phyloP scores from a whole-genome alignment of 2,888 invertebrate species.

The Zelleria hepariella region DNA sequence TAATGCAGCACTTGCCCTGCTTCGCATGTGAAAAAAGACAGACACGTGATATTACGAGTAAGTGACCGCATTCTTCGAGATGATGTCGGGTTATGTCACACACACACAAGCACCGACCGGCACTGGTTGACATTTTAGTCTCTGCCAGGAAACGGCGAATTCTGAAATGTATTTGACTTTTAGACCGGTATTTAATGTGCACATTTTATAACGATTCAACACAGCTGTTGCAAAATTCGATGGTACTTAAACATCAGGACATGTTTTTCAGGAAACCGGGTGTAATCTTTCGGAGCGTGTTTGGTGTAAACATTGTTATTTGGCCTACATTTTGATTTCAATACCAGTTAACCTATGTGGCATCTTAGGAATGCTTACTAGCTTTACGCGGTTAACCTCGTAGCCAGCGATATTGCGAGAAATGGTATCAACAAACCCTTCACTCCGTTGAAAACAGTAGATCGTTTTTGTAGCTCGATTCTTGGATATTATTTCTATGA shows the following conservation, averaged over 20 bases:
- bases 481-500: no score
- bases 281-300: not conserved
- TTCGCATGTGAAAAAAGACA: not conserved
- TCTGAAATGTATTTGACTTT: not conserved
- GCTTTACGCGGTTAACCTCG: not conserved
- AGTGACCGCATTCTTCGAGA: constrained; percentile 4
- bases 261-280: no score
- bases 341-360: not conserved
- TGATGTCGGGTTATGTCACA: constrained; percentile 37
- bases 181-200: no score
- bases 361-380: not conserved
- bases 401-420: not conserved
- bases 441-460: not conserved
- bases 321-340: not conserved
- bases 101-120: constrained; percentile 5
- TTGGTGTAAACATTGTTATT: not conserved
- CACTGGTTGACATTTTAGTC: not conserved
- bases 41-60: not conserved
- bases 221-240: no score
- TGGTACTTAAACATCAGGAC: no score
- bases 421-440: not conserved
- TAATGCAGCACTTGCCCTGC: not conserved
- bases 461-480: no score
- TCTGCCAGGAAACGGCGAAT: not conserved
- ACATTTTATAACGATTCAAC: no score